These are phyloP conservation scores for Chouioia cunea DNA, from an alignment of 2,888 invertebrate genomes.

Conservation along the genomic window DNA sequence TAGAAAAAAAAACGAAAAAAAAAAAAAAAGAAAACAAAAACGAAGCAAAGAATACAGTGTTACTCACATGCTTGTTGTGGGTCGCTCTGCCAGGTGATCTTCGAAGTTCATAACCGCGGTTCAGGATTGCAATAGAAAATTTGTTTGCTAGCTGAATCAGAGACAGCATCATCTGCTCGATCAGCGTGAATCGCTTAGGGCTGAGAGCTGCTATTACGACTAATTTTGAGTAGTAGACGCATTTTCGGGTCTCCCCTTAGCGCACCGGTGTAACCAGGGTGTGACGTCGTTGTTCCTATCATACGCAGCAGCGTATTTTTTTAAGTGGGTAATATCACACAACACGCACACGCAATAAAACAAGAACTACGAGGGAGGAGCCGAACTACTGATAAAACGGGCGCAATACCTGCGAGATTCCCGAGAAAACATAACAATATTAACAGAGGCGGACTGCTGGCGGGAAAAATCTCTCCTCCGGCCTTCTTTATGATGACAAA, in stretches of 20 bases:
- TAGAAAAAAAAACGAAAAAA: conserved; percentile 7
- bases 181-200: conserved; percentile 3
- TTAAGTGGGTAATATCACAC: conserved; percentile 30
- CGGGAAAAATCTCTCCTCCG: conserved; percentile 9
- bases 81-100: conserved; percentile 42
- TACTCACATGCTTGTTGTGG: conserved; percentile 45
- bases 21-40: conserved; percentile 1
- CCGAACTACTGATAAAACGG: conserved; percentile 3
- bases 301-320: background rate
- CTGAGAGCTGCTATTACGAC: background rate
- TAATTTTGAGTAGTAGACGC: conserved; percentile 28
- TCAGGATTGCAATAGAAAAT: conserved; percentile 31
- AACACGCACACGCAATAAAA: background rate
- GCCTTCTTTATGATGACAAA: background rate
- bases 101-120: conserved; percentile 45
- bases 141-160: conserved; percentile 34
- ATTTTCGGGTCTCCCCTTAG: conserved; percentile 19
- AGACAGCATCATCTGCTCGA: conserved; percentile 39
- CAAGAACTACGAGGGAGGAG: conserved; percentile 9
- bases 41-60: background rate
- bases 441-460: background rate
- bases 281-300: conserved; percentile 2
- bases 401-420: conserved; percentile 30
- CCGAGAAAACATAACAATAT: conserved; percentile 38
- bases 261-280: conserved; percentile 4